A percentile compares a stretch with the other conserved stretches of the same genome.
Conservation (phyloP, 1,140 invertebrate species). For the Apocrypta bakeri region DNA sequence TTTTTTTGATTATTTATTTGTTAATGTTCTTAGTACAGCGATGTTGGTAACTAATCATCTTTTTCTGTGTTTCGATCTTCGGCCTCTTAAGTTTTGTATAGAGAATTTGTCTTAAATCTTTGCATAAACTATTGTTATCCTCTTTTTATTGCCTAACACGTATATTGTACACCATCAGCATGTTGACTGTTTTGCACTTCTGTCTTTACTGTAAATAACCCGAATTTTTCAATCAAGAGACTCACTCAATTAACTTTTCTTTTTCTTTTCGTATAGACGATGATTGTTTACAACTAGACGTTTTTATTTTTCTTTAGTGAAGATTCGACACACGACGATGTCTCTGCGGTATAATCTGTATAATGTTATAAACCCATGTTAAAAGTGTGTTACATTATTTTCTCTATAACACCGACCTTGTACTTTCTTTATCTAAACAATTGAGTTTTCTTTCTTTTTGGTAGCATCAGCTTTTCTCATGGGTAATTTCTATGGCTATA, state of each 20-base stretch:
- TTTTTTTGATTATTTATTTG: neutral
- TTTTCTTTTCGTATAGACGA: conserved; percentile 30
- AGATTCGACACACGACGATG: neutral
- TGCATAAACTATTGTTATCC: neutral
- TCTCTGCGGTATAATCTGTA: neutral
- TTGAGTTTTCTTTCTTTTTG: neutral
- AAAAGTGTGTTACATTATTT: neutral
- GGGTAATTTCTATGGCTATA: neutral
- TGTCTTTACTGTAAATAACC: conserved; percentile 38
- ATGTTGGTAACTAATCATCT: conserved; percentile 19
- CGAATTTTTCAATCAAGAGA: conserved; percentile 30
- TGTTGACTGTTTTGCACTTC: conserved; percentile 9
- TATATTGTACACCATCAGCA: neutral
- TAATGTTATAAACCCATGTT: neutral
- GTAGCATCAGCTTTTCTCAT: neutral
- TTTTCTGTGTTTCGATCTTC: too few relatives aligned
- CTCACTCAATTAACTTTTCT: neutral
- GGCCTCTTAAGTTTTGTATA: neutral
- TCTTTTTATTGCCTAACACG: conserved; percentile 26
- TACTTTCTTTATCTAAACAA: too few relatives aligned
- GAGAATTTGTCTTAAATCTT: too few relatives aligned
- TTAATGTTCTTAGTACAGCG: neutral
- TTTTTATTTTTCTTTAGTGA: conserved; percentile 26
- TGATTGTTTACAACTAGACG: conserved; percentile 38
- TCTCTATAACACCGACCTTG: too few relatives aligned